Base-by-base conservation (phyloP, 2,888 invertebrate species). In the Xestoiulus laeticollis region DNA sequence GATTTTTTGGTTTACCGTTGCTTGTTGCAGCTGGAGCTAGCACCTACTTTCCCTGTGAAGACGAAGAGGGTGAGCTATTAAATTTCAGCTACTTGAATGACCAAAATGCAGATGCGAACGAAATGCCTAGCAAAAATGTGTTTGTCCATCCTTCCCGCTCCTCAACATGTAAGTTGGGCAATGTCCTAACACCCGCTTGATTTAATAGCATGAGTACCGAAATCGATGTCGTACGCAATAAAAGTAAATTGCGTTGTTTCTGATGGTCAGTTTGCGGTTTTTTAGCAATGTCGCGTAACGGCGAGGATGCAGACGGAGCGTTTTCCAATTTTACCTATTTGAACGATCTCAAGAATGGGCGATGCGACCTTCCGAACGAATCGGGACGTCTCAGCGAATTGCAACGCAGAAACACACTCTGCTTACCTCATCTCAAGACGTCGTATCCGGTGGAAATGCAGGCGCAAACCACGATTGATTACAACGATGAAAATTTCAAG, bases 401-500 rank as follows among this genome's bases (percentile, higher is more conserved):
- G 85, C 91, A 91, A 89, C 89, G 92, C 22, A 90, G 92, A 14
- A 92, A 92, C 89, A 92, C 92, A 0, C 90, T 92, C 32, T 92
- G 92, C 88, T 90, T 91, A 10, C 92, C 92, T 0, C 92, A 92
- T 90, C 89, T 92, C 87, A 91, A 91, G 88, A 91, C 91, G 0
- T 90, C 91, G 8, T 92, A 92, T 89, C 92, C 92, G 0, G 91
- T 92, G 4, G 92, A 92, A 89, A 91, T 90, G 14, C 91, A 91
- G 89, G 53, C 85, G 38, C 82, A 82, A 68, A 26, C 84, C 14
- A 1, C 26, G 30, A 19, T 38, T 10, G 43, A 33, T 14, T 88
- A 83, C 86, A 87, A 53, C 14, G 88, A 89, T 32, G 86, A 87
- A 12, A 86, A 87, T 16, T 53, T 87, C 4, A 88, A 89, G 82